Evolutionary conservation across 2,797 vertebrate species (phyloP).

Genomic region (Centroberyx gerrardi): DNA sequence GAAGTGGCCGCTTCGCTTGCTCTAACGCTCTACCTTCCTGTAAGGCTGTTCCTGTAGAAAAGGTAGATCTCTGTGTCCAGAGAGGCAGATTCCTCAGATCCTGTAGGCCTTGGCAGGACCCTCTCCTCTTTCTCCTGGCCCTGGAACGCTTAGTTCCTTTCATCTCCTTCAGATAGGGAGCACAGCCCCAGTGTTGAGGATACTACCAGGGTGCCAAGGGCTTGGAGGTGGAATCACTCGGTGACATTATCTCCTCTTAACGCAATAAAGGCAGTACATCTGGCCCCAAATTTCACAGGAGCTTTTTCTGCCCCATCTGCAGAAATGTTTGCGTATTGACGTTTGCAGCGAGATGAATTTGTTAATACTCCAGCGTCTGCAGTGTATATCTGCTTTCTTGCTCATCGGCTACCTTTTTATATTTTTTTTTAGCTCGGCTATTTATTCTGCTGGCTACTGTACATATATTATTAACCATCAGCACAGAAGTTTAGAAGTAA

Average conservation of each 20-base stretch:
- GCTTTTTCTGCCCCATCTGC: constrained; percentile 72
- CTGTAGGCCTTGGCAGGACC: constrained; percentile 44
- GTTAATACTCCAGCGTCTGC: constrained; percentile 50
- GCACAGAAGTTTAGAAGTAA: constrained; percentile 79
- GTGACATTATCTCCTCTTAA: constrained; percentile 65
- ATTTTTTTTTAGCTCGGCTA: constrained; percentile 51
- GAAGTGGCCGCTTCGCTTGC: constrained; percentile 33
- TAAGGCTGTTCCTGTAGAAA: constrained; percentile 44
- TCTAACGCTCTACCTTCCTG: constrained; percentile 33
- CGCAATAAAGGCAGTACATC: constrained; percentile 49
- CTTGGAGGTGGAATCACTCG: constrained; percentile 54
- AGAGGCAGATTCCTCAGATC: constrained; percentile 44
- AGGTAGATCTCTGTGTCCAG: constrained; percentile 57
- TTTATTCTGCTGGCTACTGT: constrained; percentile 67
- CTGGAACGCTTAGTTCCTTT: constrained; percentile 58
- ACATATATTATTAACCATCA: constrained; percentile 82
- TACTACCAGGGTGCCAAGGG: constrained; percentile 26
- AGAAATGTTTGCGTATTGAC: constrained; percentile 75
- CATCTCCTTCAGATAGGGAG: constrained; percentile 50
- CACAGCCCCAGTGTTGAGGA: constrained; percentile 53
- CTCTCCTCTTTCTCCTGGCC: constrained; percentile 44
- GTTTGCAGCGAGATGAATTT: constrained; percentile 70
- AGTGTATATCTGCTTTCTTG: constrained; percentile 3
- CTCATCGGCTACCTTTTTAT: constrained; percentile 53
- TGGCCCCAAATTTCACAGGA: constrained; percentile 41